Percentiles rank a stretch among this genome's conserved stretches.
Conservation (phyloP, 2,113 vertebrate genomes). For the Trichechus manatus region DNA sequence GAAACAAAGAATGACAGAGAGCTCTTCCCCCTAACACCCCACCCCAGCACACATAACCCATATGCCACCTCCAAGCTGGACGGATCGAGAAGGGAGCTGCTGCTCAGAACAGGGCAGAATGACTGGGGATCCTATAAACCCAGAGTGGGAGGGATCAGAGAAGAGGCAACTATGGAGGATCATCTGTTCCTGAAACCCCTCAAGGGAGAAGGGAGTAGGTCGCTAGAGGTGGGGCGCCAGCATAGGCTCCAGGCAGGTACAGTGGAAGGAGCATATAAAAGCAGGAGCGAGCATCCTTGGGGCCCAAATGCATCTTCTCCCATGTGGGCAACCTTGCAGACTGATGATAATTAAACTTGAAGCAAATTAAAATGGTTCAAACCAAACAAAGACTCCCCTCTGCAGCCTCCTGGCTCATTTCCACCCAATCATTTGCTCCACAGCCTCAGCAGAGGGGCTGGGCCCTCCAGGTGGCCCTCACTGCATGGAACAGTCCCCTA, state of each 20-base stretch:
- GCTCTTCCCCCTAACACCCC: background rate
- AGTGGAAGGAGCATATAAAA: background rate
- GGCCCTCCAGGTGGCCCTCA: background rate
- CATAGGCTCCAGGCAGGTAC: rapidly evolving
- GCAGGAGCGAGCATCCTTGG: background rate
- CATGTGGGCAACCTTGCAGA: slow-evolving; percentile 16
- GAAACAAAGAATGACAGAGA: slow-evolving; percentile 43
- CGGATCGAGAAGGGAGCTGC: background rate
- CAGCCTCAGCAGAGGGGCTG: background rate
- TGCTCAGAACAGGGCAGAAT: background rate
- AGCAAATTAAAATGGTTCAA: slow-evolving; percentile 69
- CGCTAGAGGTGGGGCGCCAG: background rate
- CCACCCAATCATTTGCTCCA: background rate
- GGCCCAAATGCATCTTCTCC: slow-evolving; percentile 34
- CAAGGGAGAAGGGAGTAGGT: background rate
- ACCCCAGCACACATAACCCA: background rate
- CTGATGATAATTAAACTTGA: slow-evolving; percentile 53
- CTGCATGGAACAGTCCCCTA: background rate
- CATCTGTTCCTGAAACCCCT: background rate
- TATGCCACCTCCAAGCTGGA: background rate
- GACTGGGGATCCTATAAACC: rapidly evolving
- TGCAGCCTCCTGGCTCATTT: slow-evolving; percentile 31
- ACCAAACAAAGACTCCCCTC: slow-evolving; percentile 59
- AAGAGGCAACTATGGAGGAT: too few relatives aligned
- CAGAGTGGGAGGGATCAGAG: background rate